Evolutionary conservation across 1,140 invertebrate species (phyloP).

Genomic region (Epicauta chinensis): DNA sequence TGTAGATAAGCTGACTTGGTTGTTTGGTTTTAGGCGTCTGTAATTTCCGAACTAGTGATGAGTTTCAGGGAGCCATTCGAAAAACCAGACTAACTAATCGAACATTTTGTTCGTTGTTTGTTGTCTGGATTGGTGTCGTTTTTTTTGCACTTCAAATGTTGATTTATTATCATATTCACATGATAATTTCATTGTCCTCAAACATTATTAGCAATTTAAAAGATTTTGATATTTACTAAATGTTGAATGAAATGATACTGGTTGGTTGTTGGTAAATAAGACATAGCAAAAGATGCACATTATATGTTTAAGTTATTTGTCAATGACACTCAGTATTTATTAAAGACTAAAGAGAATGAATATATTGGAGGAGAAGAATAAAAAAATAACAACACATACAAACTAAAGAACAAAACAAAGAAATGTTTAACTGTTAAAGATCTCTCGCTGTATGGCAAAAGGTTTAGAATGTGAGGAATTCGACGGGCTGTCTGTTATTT

Average conservation of each 20-base stretch:
- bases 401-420: no score
- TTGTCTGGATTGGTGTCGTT: no score
- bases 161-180: neutral
- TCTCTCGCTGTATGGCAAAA: constrained; percentile 18
- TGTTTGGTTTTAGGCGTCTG: constrained; percentile 14
- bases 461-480: constrained; percentile 35
- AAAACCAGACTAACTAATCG: no score
- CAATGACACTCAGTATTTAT: constrained; percentile 38
- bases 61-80: neutral
- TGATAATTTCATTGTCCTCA: no score
- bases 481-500: constrained; percentile 19
- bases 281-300: constrained; percentile 25
- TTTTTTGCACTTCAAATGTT: no score
- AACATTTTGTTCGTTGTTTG: no score
- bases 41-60: constrained; percentile 18
- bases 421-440: constrained; percentile 27
- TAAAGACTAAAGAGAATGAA: constrained; percentile 23
- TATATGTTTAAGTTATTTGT: constrained; percentile 36
- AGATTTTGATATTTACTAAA: no score
- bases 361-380: no score
- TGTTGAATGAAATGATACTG: no score
- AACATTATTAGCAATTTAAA: no score
- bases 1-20: constrained; percentile 8
- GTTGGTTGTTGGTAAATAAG: constrained; percentile 36
- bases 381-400: no score